Evolutionary conservation across 2,888 invertebrate species (phyloP), one percentile per base, ranked within the genome.

Genomic region (Chrysina gloriosa): DNA sequence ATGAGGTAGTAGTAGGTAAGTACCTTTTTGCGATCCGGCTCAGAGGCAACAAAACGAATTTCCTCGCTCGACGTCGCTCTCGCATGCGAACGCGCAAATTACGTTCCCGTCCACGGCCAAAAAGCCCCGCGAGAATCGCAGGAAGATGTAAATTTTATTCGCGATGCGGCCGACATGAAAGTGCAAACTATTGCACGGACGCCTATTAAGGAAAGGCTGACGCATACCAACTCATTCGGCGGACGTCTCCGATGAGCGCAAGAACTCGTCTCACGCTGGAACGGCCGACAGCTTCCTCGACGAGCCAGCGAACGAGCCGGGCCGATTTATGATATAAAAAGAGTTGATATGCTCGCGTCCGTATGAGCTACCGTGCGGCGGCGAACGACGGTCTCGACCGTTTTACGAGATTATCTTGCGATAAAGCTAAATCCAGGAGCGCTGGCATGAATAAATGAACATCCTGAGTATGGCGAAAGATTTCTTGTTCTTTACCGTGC

Each of bases 141-240:
- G 42, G 58, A 61, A 61, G 58, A 61, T 61, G 58, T 61, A 61
- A 61, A 61, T 61, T 61, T 61, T 61, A 61, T 61, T 61, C 45
- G 58, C 42, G 27, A 27, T 45, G 58, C 58, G 58, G 58, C 29
- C 27, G 42, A 61, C 58, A 42, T 61, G 39, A 61, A 61, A 61
- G 58, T 45, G 27, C 45, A 61, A 61, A 61, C 42, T 61, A 61
- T 61, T 61, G 58, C 58, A 61, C 58, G 58, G 58, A 16, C 42
- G 45, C 58, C 58, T 61, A 61, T 61, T 61, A 61, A 61, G 58
- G 58, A 42, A 61, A 61, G 42, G 42, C 39, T 61, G 58, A 61
- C 58, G 58, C 58, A 61, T 61, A 61, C 58, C 58, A 61, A 61
- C 58, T 61, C 58, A 42, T 61, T 21, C 27, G 27, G 16, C 16